Base-by-base conservation (phyloP, 2,113 vertebrate genomes). In the Platysternon megacephalum region DNA sequence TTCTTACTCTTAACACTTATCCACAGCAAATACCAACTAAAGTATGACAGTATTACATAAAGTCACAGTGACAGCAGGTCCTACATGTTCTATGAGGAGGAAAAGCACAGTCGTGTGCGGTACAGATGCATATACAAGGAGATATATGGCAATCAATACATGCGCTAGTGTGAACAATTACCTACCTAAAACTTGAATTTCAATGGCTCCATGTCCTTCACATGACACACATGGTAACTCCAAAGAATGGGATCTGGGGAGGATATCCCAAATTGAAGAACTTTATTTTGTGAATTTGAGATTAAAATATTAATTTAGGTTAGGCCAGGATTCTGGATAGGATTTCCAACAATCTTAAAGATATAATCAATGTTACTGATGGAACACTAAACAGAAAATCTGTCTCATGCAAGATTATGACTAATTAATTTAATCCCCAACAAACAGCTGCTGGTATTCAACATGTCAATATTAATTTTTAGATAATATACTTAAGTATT, bases 221-320 rank as follows among this genome's bases (percentile, higher is more conserved):
- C 97, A 95, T 98, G 98, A 97, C 97, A 98, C 87, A 97, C 97
- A 98, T 96, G 97, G 97, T 93, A 98, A 96, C 95, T 98, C 97
- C 98, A 98, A 98, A 98, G 96, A 98, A 97, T 98, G 98, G 97
- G 98, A 98, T 98, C 97, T 98, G 95, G 97, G 98, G 98, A 98
- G 97, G 98, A 98, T 98, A 98, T 98, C 97, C 98, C 94, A 98
- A 98, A 98, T 98, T 98, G 97, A 98, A 91, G 96, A 98, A 98
- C 93, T 97, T 98, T 97, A 98, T 24, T 90, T 93, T 97, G 93
- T 83, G 26, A 16, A 95, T 97, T 97, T 98, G 93, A 93, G 89
- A 96, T 97, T 93, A 97, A 97, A 97, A 96, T 46, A 85, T 65
- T 96, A 93, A 95, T 97, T 97, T 82, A 97, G 95, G 87, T 86